These are phyloP conservation scores for Oryzaephilus surinamensis DNA, from an alignment of 1,140 invertebrate genomes.

Conservation along the genomic window DNA sequence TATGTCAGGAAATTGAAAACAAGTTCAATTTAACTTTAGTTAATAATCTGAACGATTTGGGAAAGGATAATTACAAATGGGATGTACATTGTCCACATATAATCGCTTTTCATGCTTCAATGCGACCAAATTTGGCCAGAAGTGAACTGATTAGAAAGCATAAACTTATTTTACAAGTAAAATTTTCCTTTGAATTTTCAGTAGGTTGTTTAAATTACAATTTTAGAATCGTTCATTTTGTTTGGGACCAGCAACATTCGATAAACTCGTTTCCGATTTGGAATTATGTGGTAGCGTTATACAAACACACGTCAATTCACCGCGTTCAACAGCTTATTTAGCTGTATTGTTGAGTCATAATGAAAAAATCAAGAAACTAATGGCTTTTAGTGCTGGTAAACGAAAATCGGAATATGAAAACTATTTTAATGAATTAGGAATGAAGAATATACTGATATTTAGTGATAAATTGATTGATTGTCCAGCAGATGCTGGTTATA, in stretches of 20 bases:
- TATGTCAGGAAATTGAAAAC: constrained; percentile 20
- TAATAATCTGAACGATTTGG: constrained; percentile 30
- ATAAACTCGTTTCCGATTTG: constrained; percentile 49
- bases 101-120: constrained; percentile 51
- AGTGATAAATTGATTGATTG: constrained; percentile 49
- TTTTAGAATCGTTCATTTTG: constrained; percentile 61
- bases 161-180: constrained; percentile 50
- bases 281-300: constrained; percentile 59
- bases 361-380: constrained; percentile 45
- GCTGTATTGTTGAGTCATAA: constrained; percentile 53
- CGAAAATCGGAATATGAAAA: constrained; percentile 43
- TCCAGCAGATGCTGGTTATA: constrained; percentile 41
- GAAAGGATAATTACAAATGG: constrained; percentile 46
- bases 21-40: constrained; percentile 21
- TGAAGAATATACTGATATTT: constrained; percentile 46
- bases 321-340: constrained; percentile 61
- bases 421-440: constrained; percentile 42
- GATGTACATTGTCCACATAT: constrained; percentile 62
- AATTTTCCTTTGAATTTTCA: constrained; percentile 26
- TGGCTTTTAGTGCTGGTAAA: constrained; percentile 49
- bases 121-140: constrained; percentile 43
- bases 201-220: not conserved
- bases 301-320: constrained; percentile 62
- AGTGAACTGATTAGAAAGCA: constrained; percentile 48
- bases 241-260: constrained; percentile 58